These are phyloP conservation scores for Theocolax elegans DNA, from an alignment of 1,140 invertebrate species.

Conservation along the genomic window DNA sequence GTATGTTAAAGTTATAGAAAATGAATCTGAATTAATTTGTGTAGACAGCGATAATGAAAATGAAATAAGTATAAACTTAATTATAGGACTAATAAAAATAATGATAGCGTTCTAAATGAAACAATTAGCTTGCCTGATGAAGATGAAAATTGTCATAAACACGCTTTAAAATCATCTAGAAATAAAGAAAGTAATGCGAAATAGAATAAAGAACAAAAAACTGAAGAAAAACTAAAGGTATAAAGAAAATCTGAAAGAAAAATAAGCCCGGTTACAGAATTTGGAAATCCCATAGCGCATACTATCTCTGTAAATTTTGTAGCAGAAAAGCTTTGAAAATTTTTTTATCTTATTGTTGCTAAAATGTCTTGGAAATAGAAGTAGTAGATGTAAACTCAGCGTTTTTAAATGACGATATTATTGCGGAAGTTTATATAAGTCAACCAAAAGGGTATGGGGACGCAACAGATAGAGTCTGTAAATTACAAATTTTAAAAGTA, in stretches of 20 bases:
- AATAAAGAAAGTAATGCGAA: conserved; percentile 11
- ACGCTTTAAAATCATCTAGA: no score
- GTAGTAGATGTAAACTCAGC: conserved; percentile 58
- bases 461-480: not conserved
- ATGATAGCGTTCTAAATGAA: not conserved
- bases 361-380: conserved; percentile 48
- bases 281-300: not conserved
- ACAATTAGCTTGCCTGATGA: no score
- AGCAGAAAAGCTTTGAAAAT: conserved; percentile 43
- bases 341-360: conserved; percentile 52
- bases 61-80: not conserved
- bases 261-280: not conserved
- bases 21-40: no score
- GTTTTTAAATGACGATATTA: no score
- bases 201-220: no score
- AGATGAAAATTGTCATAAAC: not conserved
- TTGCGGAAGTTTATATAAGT: no score
- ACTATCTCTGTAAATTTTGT: not conserved
- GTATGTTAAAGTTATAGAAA: not conserved
- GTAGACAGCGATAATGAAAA: no score
- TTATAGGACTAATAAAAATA: not conserved
- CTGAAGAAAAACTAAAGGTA: not conserved
- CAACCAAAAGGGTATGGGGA: not conserved
- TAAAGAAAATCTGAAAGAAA: not conserved
- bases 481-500: not conserved